phyloP scores from a whole-genome alignment of 1,140 invertebrate species.

The Scaptodrosophila lebanonensis region DNA sequence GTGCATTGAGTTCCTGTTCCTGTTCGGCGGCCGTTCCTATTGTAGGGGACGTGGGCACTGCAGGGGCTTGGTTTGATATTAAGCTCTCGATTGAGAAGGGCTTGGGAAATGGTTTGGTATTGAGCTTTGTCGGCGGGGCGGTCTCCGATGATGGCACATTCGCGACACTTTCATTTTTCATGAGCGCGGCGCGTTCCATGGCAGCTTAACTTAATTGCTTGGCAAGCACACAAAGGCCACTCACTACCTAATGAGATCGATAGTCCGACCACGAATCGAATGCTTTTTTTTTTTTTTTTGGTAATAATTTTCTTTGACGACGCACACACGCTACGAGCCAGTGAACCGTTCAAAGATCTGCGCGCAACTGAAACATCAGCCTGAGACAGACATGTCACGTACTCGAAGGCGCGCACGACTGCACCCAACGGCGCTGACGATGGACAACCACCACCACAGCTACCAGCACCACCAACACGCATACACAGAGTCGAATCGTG shows the following conservation, averaged over 20 bases:
- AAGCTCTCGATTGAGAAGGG: conserved; percentile 76
- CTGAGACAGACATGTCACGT: conserved; percentile 50
- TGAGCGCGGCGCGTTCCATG: conserved; percentile 45
- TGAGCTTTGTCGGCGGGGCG: conserved; percentile 11
- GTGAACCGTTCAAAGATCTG: conserved; percentile 76
- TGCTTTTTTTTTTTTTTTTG: too few relatives aligned
- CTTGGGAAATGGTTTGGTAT: conserved; percentile 65
- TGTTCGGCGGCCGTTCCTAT: conserved; percentile 10
- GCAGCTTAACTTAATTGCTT: too few relatives aligned
- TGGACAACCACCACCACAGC: conserved; percentile 22
- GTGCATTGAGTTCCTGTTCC: conserved; percentile 45
- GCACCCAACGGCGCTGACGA: conserved; percentile 22
- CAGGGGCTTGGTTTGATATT: conserved; percentile 63
- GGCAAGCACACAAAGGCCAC: too few relatives aligned
- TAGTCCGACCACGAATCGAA: neutral
- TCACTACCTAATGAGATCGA: neutral
- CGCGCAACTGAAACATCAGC: conserved; percentile 57
- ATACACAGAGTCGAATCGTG: neutral
- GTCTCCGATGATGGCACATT: neutral
- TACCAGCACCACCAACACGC: too few relatives aligned
- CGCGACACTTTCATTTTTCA: conserved; percentile 2
- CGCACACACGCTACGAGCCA: conserved; percentile 34
- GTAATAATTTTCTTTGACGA: conserved; percentile 10
- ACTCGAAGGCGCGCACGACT: conserved; percentile 35
- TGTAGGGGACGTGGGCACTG: conserved; percentile 21